phyloP scores from a whole-genome alignment of 2,113 vertebrate species.

The Saguinus imperator region DNA sequence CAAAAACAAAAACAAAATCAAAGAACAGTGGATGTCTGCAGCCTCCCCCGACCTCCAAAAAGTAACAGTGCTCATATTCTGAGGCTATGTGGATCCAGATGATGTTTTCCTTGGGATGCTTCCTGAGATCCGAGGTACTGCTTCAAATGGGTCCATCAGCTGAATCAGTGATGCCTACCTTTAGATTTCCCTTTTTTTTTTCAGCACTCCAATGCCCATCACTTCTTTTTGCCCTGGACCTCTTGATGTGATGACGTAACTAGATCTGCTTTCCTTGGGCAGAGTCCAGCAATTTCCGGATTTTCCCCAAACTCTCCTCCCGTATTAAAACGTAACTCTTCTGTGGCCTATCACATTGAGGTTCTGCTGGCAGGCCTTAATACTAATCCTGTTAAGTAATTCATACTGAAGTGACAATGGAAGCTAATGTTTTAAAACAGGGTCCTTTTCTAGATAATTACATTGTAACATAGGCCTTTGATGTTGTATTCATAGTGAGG shows the following conservation, averaged over 20 bases:
- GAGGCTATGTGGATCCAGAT: not conserved
- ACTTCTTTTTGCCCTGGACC: not conserved
- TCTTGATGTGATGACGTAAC: not conserved
- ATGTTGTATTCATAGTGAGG: constrained; percentile 16
- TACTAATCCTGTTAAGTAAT: not conserved
- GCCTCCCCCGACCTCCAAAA: not conserved
- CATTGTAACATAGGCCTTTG: not conserved
- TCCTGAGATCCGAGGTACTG: not conserved
- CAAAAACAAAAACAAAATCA: too few species aligned
- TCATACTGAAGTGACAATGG: not conserved
- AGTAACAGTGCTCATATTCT: not conserved
- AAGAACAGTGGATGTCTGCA: not conserved
- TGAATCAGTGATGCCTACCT: not conserved
- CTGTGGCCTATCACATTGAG: not conserved
- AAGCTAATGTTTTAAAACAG: not conserved
- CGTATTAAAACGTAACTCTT: constrained; percentile 1
- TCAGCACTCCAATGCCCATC: not conserved
- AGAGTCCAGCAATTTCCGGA: not conserved
- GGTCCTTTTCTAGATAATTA: not conserved
- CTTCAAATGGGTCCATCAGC: not conserved
- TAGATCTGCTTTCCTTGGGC: not conserved
- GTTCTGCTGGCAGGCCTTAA: not conserved
- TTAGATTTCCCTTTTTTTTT: not conserved
- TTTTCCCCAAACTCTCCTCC: not conserved
- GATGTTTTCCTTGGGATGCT: not conserved